These are phyloP conservation scores for Stenopsyche tienmushanensis DNA, from an alignment of 1,140 invertebrate genomes.

Conservation along the genomic window DNA sequence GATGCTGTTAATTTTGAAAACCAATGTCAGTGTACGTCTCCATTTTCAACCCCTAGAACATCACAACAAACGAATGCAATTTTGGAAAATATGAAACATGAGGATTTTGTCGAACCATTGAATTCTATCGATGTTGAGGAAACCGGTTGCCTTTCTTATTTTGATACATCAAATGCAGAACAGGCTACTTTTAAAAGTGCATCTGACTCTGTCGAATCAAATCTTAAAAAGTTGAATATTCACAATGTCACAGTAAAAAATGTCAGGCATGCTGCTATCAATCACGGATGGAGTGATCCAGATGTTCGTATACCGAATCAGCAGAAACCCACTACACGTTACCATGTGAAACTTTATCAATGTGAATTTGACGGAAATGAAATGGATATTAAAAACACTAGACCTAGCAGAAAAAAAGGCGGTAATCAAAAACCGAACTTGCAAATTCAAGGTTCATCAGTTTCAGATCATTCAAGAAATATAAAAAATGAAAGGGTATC, in stretches of 20 bases:
- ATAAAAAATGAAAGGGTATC: constrained; percentile 23
- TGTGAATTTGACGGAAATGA: constrained; percentile 49
- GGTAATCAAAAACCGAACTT: neutral
- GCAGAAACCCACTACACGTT: constrained; percentile 53
- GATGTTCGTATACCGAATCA: constrained; percentile 50
- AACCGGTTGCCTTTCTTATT: too few species aligned
- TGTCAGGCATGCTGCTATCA: constrained; percentile 49
- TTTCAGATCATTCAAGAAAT: too few species aligned
- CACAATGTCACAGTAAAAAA: constrained; percentile 53
- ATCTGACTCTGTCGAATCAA: too few species aligned
- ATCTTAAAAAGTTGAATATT: too few species aligned
- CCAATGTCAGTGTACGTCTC: constrained; percentile 70
- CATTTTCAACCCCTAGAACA: constrained; percentile 68
- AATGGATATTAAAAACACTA: constrained; percentile 42
- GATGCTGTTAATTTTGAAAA: constrained; percentile 67
- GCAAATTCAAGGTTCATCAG: too few species aligned
- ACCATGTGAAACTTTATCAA: constrained; percentile 54
- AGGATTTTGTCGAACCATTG: too few species aligned
- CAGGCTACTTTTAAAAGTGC: too few species aligned
- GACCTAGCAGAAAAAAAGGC: constrained; percentile 27
- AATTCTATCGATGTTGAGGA: too few species aligned
- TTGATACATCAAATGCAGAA: too few species aligned
- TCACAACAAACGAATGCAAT: constrained; percentile 58
- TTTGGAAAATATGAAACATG: constrained; percentile 55
- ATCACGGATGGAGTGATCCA: constrained; percentile 53